phyloP scores from a whole-genome alignment of 2,888 invertebrate species.

The Dioctria rufipes region DNA sequence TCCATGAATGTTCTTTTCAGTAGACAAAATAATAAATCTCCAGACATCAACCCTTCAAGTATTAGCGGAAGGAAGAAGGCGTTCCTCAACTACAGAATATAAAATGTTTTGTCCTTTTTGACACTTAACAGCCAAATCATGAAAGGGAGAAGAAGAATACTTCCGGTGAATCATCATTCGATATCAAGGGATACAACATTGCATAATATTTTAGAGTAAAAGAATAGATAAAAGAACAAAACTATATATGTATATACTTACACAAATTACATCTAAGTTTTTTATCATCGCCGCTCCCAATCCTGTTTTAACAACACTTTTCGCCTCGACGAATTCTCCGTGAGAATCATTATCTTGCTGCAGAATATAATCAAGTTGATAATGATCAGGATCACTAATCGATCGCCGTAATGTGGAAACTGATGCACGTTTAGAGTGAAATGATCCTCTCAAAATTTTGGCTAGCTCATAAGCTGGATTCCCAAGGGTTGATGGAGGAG shows the following conservation, averaged over 20 bases:
- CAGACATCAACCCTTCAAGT: not conserved
- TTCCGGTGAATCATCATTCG: not conserved
- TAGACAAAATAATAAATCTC: too few species aligned
- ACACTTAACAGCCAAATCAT: not conserved
- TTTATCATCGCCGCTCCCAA: constrained; percentile 63
- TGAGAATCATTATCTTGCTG: constrained; percentile 6
- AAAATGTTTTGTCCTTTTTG: not conserved
- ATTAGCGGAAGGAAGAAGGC: constrained; percentile 19
- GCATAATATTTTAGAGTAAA: not conserved
- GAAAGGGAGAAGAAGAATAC: not conserved
- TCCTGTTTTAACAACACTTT: constrained; percentile 51
- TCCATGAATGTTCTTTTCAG: too few species aligned
- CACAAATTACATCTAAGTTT: constrained; percentile 66
- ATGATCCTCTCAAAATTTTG: constrained; percentile 66
- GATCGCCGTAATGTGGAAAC: constrained; percentile 68
- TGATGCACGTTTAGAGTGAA: constrained; percentile 68
- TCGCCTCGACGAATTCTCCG: constrained; percentile 44
- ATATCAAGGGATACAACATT: not conserved
- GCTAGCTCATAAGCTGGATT: constrained; percentile 68
- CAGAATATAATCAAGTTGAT: constrained; percentile 60
- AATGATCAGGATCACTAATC: constrained; percentile 68
- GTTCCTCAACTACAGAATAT: not conserved
- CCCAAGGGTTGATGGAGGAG: constrained; percentile 63
- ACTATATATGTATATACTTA: constrained; percentile 63
- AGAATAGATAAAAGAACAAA: too few species aligned